A percentile compares a stretch with the other conserved stretches of the same genome.
phyloP scores from a whole-genome alignment of 2,888 invertebrate genomes.

The Spisula subtruncata region DNA sequence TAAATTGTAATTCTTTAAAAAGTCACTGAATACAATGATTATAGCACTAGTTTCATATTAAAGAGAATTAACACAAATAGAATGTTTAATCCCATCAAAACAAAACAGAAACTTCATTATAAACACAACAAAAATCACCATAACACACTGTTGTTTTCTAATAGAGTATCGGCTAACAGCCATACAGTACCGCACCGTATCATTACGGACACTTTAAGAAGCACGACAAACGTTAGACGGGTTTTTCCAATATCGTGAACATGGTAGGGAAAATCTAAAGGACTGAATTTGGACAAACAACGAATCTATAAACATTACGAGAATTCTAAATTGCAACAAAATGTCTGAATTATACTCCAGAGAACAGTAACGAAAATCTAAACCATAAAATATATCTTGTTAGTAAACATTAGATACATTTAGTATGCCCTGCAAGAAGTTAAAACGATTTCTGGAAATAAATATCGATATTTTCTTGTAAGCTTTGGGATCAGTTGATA shows the following conservation, averaged over 20 bases:
- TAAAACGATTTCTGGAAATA: no score
- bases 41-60: not conserved
- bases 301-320: not conserved
- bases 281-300: not conserved
- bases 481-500: not conserved
- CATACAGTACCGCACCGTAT: not conserved
- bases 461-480: not conserved
- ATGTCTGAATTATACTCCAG: not conserved
- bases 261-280: no score
- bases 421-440: not conserved
- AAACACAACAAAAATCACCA: not conserved
- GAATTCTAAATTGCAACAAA: not conserved
- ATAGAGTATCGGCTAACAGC: not conserved
- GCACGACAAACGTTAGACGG: not conserved
- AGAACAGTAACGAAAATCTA: not conserved
- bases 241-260: constrained; percentile 15
- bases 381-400: constrained; percentile 6
- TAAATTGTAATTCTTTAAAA: not conserved
- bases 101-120: not conserved
- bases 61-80: not conserved
- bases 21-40: not conserved
- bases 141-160: no score
- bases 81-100: not conserved
- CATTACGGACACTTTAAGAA: not conserved
- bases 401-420: not conserved